Conservation (phyloP, 2,888 invertebrate genomes). For the Nyleta sp. region DNA sequence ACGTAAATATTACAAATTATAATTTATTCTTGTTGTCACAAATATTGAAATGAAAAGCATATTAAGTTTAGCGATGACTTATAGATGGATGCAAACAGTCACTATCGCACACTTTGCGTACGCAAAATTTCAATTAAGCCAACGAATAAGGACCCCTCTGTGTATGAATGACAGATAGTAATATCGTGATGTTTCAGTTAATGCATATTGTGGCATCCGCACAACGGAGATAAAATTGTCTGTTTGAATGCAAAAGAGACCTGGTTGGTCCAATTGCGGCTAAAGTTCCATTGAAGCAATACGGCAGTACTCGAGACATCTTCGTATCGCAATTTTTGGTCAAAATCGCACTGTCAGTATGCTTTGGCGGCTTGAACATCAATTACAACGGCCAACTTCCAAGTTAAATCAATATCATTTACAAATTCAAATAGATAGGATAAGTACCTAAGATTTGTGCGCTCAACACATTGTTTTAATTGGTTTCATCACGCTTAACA, state of each 20-base stretch:
- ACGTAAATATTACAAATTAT: too few species aligned
- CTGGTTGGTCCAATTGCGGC: slow-evolving; percentile 41
- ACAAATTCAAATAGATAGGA: slow-evolving; percentile 13
- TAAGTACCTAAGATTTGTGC: too few species aligned
- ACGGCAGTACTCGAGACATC: slow-evolving; percentile 30
- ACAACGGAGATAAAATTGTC: slow-evolving; percentile 56
- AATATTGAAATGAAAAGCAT: too few species aligned
- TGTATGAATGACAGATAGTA: too few species aligned
- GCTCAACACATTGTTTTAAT: too few species aligned
- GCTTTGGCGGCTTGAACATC: slow-evolving; percentile 19
- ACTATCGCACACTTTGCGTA: too few species aligned
- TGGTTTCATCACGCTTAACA: too few species aligned
- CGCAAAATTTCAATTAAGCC: too few species aligned
- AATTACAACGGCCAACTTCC: slow-evolving; percentile 34
- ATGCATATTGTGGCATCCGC: slow-evolving; percentile 44
- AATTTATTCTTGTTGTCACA: too few species aligned
- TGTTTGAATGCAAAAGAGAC: slow-evolving; percentile 47
- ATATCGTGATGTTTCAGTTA: slow-evolving; percentile 40
- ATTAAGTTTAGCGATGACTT: too few species aligned
- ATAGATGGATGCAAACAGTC: too few species aligned
- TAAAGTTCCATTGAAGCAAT: slow-evolving; percentile 25
- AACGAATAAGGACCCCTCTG: too few species aligned
- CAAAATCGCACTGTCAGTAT: slow-evolving; percentile 35
- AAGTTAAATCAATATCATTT: slow-evolving; percentile 48
- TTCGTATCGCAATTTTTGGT: slow-evolving; percentile 42